These are phyloP conservation scores for Coronaproctus castanopsis DNA, from an alignment of 2,888 invertebrate species.

Conservation along the genomic window DNA sequence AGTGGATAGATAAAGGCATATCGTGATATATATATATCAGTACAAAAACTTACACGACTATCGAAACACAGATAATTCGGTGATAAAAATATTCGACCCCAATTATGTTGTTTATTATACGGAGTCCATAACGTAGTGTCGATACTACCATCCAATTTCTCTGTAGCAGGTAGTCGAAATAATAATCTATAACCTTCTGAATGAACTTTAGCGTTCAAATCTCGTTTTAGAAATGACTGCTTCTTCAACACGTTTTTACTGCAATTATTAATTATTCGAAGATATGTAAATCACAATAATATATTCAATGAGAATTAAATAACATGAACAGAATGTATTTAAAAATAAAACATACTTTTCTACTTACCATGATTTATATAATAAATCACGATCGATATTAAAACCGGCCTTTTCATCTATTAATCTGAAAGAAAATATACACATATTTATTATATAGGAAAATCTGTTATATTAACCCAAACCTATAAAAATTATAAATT, in stretches of 20 bases:
- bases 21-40: no score
- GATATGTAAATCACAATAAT: not conserved
- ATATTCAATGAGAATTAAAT: not conserved
- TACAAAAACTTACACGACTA: constrained; percentile 55
- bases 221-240: constrained; percentile 76
- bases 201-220: constrained; percentile 82
- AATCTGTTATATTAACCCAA: no score
- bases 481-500: no score
- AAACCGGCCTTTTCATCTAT: constrained; percentile 82
- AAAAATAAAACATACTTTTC: not conserved
- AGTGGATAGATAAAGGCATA: no score
- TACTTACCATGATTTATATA: constrained; percentile 50
- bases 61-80: constrained; percentile 90
- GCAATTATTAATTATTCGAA: not conserved
- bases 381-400: constrained; percentile 60
- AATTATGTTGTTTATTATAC: constrained; percentile 72
- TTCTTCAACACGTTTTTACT: constrained; percentile 57
- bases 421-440: constrained; percentile 36
- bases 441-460: no score
- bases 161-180: constrained; percentile 66
- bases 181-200: constrained; percentile 73
- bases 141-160: constrained; percentile 85
- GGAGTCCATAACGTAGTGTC: constrained; percentile 87
- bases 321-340: not conserved
- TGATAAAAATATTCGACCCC: constrained; percentile 76